Conservation (phyloP, 2,888 invertebrate species). For the Zele albiditarsus region DNA sequence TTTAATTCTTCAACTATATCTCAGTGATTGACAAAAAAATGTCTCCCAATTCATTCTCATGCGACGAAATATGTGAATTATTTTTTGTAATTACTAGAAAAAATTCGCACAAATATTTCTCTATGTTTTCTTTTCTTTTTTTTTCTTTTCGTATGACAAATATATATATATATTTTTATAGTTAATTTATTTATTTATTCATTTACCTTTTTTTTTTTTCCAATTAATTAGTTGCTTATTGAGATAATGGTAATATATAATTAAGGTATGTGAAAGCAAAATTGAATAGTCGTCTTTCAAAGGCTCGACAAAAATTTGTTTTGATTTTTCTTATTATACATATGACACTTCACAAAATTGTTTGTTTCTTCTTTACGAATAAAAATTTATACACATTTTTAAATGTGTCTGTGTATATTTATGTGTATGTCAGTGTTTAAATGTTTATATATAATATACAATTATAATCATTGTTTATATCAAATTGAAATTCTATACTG, state of each 20-base stretch:
- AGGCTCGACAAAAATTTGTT: background rate
- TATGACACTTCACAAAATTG: background rate
- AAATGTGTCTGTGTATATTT: too few relatives aligned
- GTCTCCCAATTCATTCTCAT: background rate
- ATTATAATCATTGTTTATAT: too few relatives aligned
- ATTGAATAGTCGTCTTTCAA: background rate
- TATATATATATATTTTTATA: background rate
- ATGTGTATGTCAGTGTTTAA: too few relatives aligned
- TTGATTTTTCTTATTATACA: constrained; percentile 2
- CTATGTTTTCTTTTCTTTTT: too few relatives aligned
- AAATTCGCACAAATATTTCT: background rate
- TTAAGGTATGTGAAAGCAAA: constrained; percentile 21
- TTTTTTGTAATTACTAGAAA: background rate
- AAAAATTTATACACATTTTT: too few relatives aligned
- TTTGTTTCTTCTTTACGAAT: too few relatives aligned
- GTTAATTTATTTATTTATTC: too few relatives aligned
- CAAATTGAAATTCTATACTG: too few relatives aligned
- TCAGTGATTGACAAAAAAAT: background rate
- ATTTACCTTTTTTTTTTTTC: background rate
- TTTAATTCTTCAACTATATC: background rate
- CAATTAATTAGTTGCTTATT: constrained; percentile 10
- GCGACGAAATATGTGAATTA: too few relatives aligned
- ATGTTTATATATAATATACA: too few relatives aligned
- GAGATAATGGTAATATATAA: constrained; percentile 27
- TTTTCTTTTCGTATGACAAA: background rate